Base-by-base conservation (phyloP, 2,113 vertebrate species). In the Crotalus tigris region DNA sequence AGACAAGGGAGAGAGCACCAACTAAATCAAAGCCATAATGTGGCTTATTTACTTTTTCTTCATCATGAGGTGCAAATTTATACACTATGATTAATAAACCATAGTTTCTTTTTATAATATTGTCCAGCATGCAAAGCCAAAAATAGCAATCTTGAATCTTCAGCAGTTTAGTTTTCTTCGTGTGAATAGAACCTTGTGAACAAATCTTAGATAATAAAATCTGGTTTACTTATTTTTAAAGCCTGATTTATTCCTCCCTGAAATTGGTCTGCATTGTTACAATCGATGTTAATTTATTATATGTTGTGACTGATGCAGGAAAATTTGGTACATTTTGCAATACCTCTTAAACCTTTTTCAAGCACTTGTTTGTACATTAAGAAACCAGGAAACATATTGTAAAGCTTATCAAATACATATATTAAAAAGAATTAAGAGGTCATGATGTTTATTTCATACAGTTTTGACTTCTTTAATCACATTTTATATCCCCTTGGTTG, bases 401-500 rank as follows among this genome's bases (percentile, higher is more conserved):
- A 90, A 95, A 95, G 21, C 46, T 54, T 91, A 17, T 24, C 33
- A 88, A 92, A 95, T 93, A 96, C 46, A 93, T 96, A 91, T 93
- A 93, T 88, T 75, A 92, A 94, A n/a, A 94, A 94, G 5, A 69
- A 59, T 93, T 95, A 81, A 91, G 92, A 93, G 92, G 94, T 93
- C 88, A 69, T 5, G 6, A 46, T 85, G 81, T 23, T 75, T 33
- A 46, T 51, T 44, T 90, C 53, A 49, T 53, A 75, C 1, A 19
- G 29, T 53, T 75, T 44, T 86, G 90, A 85, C 61, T 85, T 94
- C 89, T 93, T 59, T 93, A 8, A 0, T 11, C 91, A 91, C 54
- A 39, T 85, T 57, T 75, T 57, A 53, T 57, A 87, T 89, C 10
- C 44, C 86, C 3, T 93, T 0, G 64, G 54, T 87, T 92, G 85